Conservation (phyloP, 1,140 invertebrate species). For the Aphaenogaster ashmeadi region DNA sequence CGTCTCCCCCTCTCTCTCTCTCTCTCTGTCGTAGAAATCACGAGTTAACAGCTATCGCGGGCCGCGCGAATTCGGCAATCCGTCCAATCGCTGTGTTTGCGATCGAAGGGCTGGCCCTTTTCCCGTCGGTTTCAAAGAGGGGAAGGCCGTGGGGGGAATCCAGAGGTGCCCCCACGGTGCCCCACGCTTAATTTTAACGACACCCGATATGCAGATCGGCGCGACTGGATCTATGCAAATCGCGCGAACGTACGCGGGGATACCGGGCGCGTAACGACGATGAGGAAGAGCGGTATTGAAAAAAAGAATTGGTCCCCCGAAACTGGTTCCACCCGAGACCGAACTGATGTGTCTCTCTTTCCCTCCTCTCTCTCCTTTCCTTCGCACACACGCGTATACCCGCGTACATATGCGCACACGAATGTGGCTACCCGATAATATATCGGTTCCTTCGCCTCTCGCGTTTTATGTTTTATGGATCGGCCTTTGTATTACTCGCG, state of each 20-base stretch:
- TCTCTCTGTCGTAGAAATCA: conserved; percentile 28
- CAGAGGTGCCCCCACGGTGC: conserved; percentile 73
- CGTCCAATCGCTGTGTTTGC: conserved; percentile 67
- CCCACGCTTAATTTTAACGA: conserved; percentile 84
- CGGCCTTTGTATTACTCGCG: conserved; percentile 71
- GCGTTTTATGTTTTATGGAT: conserved; percentile 77
- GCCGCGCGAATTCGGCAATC: conserved; percentile 35
- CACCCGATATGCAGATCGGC: conserved; percentile 86
- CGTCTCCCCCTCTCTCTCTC: neutral
- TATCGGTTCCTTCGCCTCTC: conserved; percentile 81
- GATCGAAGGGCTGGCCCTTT: conserved; percentile 58
- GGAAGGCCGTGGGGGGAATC: conserved; percentile 4
- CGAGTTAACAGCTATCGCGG: conserved; percentile 64
- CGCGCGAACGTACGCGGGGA: conserved; percentile 65
- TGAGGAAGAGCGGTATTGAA: conserved; percentile 71
- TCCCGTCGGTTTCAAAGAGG: conserved; percentile 1
- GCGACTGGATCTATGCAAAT: conserved; percentile 85
- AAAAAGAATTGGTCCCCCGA: conserved; percentile 80
- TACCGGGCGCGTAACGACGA: conserved; percentile 47
- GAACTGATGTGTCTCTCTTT: conserved; percentile 3
- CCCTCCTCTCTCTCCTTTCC: conserved; percentile 11
- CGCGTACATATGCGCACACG: neutral
- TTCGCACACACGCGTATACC: neutral
- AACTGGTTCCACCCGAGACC: conserved; percentile 81
- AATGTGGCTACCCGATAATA: conserved; percentile 78